Evolutionary conservation across 2,888 invertebrate genomes (phyloP).

Genomic region (Eupithecia insigniata): DNA sequence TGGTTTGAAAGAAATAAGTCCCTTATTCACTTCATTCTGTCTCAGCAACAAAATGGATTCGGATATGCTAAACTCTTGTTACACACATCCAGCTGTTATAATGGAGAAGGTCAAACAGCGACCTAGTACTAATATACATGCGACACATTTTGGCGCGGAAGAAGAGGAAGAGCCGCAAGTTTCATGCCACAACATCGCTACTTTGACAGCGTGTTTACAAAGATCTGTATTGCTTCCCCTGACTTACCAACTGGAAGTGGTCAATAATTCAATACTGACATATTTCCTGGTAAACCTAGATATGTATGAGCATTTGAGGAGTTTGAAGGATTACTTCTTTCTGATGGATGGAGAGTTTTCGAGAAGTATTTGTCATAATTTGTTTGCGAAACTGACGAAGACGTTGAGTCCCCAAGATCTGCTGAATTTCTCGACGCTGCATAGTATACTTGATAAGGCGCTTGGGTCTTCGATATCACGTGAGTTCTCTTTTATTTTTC

Average conservation of each 20-base stretch:
- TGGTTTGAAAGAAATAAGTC: constrained; percentile 65
- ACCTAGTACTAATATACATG: constrained; percentile 73
- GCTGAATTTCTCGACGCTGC: constrained; percentile 87
- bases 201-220: constrained; percentile 85
- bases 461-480: constrained; percentile 87
- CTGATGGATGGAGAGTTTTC: constrained; percentile 92
- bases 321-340: constrained; percentile 91
- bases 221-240: constrained; percentile 88
- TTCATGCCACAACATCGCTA: constrained; percentile 73
- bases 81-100: constrained; percentile 71
- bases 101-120: constrained; percentile 76
- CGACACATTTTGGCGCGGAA: constrained; percentile 56
- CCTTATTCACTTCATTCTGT: constrained; percentile 58
- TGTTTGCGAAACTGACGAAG: constrained; percentile 87
- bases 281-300: constrained; percentile 87
- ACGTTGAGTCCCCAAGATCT: constrained; percentile 87
- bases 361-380: constrained; percentile 87
- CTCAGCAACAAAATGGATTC: constrained; percentile 63
- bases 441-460: constrained; percentile 88
- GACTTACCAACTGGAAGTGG: constrained; percentile 87
- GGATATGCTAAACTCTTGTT: constrained; percentile 60
- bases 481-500: constrained; percentile 55
- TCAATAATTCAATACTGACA: constrained; percentile 89
- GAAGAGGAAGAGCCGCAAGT: constrained; percentile 63
- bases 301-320: constrained; percentile 88